Evolutionary conservation across 2,797 vertebrate species (phyloP).

Genomic region (Lithobates sylvaticus): DNA sequence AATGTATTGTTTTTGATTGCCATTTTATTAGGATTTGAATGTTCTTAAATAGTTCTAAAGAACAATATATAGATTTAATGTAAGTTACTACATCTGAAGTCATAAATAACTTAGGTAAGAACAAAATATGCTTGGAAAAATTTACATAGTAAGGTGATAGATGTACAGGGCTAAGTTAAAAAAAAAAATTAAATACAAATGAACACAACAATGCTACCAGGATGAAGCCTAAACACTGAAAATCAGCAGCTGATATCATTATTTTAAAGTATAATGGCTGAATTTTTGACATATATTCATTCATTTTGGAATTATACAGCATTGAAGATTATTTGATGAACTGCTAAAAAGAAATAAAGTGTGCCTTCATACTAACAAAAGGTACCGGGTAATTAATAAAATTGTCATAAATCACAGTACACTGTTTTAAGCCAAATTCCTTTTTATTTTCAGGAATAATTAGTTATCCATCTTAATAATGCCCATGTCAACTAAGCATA

Average conservation of each 20-base stretch:
- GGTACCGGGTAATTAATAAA: conserved; percentile 6
- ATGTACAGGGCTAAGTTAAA: neutral
- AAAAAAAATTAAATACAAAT: neutral
- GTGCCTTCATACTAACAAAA: neutral
- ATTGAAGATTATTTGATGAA: neutral
- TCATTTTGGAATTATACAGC: neutral
- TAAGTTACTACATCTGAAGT: neutral
- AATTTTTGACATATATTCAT: neutral
- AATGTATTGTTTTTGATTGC: conserved; percentile 35
- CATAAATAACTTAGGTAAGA: neutral
- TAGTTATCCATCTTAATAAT: neutral
- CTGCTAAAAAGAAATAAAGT: neutral
- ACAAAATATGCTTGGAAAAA: neutral
- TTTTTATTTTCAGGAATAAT: neutral
- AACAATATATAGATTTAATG: conserved; percentile 22
- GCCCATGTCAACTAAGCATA: neutral
- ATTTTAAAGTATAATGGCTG: neutral
- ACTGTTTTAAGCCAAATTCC: neutral
- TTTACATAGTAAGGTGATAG: neutral
- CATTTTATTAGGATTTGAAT: conserved; percentile 30
- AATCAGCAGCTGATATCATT: neutral
- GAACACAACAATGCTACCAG: neutral
- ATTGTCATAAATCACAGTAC: neutral
- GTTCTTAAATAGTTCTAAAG: conserved; percentile 8
- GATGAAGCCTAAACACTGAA: neutral